phyloP scores from a whole-genome alignment of 2,113 vertebrate species.

The Todiramphus chloris region DNA sequence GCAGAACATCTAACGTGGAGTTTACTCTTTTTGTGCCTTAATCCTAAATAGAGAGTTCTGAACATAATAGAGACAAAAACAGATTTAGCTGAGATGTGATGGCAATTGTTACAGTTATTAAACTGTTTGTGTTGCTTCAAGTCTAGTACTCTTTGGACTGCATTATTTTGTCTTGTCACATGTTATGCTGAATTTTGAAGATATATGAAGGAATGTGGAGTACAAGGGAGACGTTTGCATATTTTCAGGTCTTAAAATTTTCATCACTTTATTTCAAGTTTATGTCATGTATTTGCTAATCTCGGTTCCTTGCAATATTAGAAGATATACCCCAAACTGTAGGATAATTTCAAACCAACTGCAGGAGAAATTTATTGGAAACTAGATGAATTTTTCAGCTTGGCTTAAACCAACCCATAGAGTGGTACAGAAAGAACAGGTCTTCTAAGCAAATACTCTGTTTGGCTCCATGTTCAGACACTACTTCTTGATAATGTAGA shows the following conservation, averaged over 20 bases:
- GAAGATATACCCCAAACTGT: rapidly evolving
- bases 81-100: neutral
- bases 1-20: neutral
- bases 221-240: neutral
- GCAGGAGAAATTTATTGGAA: neutral
- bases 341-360: neutral
- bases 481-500: neutral
- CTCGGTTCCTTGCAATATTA: neutral
- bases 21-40: neutral
- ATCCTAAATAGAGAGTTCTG: neutral
- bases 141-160: neutral
- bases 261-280: neutral
- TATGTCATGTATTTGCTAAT: neutral
- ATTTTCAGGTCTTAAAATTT: neutral
- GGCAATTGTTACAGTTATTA: neutral
- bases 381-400: neutral
- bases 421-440: neutral
- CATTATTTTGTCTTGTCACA: neutral
- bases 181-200: neutral
- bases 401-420: neutral
- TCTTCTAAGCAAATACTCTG: neutral
- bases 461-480: neutral
- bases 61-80: neutral
- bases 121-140: neutral
- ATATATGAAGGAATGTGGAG: neutral